Evolutionary conservation across 1,140 invertebrate genomes (phyloP), one percentile per base, ranked within the genome.

Genomic region (Drosophila lini): DNA sequence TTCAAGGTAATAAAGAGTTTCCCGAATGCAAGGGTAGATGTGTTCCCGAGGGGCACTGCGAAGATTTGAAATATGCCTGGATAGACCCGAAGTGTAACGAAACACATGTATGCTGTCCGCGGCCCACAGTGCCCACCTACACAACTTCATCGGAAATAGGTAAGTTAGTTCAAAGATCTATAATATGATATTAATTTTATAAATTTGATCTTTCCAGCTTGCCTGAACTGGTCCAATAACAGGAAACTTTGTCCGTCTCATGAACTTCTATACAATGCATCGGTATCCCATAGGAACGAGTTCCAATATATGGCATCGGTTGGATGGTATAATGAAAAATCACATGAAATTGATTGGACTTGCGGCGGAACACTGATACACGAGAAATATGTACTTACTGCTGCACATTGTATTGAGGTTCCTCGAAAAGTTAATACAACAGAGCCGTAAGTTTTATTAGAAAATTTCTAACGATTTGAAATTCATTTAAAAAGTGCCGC

Each of bases 341-440:
- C 1, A 3, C 2, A 19, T 11, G 1, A 5, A 11, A 10, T 10
- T 10, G 1, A 3, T 5, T 44, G 41, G 41, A 44, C 0, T 0
- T 44, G 41, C 16, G 41, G 41, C 6, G 41, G 41, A 19, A 11
- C 16, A 10, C 9, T 44, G 10, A 44, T 44, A 19, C 41, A 44
- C 16, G 11, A 19, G 9, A 44, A 10, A 44, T 44, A 11, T 44
- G 41, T 44, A 44, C 41, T 44, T 11, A 19, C 41, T 19, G 41
- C 41, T 5, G 41, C 41, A 11, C 41, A 44, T 19, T 44, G 41
- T 19, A 2, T 44, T 19, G 9, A 19, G 16, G 5, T 44, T 44
- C 1, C 19, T 19, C 9, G 41, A 11, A 1, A 1, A 0, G 0
- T 0, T 0, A 1, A 3, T 11, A 5, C 10, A 16, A 2, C 4